Evolutionary conservation across 1,140 invertebrate genomes (phyloP).

Genomic region (Elymnias hypermnestra): DNA sequence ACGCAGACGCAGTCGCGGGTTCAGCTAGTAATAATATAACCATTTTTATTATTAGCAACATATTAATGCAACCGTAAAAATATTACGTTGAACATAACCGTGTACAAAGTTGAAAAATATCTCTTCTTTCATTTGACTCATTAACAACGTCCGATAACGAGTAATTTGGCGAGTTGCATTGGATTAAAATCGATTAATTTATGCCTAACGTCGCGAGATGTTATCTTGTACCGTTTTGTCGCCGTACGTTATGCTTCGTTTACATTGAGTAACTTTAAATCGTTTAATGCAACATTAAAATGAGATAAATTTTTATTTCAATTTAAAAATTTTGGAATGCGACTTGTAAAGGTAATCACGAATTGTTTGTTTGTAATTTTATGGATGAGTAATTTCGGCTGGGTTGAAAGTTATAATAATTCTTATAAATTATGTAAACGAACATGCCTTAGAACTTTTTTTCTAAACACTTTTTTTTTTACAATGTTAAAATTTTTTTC

Average conservation of each 20-base stretch:
- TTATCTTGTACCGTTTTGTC: constrained; percentile 35
- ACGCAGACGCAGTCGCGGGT: too few species aligned
- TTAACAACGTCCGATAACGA: constrained; percentile 24
- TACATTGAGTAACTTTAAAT: constrained; percentile 8
- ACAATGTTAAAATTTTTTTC: too few species aligned
- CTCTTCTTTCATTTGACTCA: constrained; percentile 8
- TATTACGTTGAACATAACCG: constrained; percentile 1
- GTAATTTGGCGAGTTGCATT: constrained; percentile 33
- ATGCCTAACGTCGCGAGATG: constrained; percentile 42
- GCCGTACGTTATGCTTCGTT: constrained; percentile 20
- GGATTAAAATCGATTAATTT: constrained; percentile 63
- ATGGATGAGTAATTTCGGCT: too few species aligned
- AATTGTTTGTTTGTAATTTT: too few species aligned
- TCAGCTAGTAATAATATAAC: too few species aligned
- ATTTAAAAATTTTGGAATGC: too few species aligned
- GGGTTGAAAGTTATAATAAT: too few species aligned
- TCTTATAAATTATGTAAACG: too few species aligned
- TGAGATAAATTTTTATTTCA: background rate
- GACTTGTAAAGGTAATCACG: too few species aligned
- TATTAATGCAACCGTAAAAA: background rate
- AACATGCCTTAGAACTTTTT: too few species aligned
- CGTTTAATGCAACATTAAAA: background rate
- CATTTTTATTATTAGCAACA: too few species aligned
- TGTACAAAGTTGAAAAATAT: constrained; percentile 8
- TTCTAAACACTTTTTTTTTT: too few species aligned